Base-by-base conservation (phyloP, 35 echinoderm and acorn worm species). In the Heliocidaris tuberculata region DNA sequence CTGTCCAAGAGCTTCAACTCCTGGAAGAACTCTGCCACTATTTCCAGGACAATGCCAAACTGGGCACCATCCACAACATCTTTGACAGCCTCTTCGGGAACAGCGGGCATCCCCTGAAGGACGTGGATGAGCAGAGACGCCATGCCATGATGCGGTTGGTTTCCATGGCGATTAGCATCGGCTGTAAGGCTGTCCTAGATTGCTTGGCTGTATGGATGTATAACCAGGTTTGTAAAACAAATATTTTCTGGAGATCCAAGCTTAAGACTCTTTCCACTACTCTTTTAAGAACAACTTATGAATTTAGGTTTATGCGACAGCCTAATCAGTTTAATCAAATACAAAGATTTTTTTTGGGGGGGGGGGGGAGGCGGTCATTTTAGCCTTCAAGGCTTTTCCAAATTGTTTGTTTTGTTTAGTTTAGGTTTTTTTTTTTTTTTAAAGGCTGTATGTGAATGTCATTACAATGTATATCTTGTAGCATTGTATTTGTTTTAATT, bases 11-110 rank as follows among this genome's bases (percentile, higher is more conserved):
- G 30, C 88, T 96, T 15, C 93, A 93, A 31, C 95, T 96, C 9
- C 9, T 96, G 49, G 95, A 96, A 90, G 95, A 96, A 48, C 59
- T 96, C 10, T 96, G 95, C 60, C 85, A 96, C 85, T 93, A 94
- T 42, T 94, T 88, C n/a, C 92, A 94, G 42, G 35, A 94, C 12
- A 86, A 94, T 54, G 31, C 56, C 56, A 94, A 94, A n/a, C 95
- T 94, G 59, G 93, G 47, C 49, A 96, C 93, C 61, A 94, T 86
- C 70, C 95, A 96, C 59, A 94, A 94, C 54, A 48, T 96, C 49
- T 96, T 96, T 92, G 95, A 96, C 31, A 49, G 48, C 21, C 86
- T 96, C 31, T 96, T 96, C 31, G 95, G 95, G 32, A 94, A 93
- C 86, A 96, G 94, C 31, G 85, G 93, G 5, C 59, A 94, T 32